Conservation (phyloP, 2,888 invertebrate species). For the Cactoblastis cactorum region DNA sequence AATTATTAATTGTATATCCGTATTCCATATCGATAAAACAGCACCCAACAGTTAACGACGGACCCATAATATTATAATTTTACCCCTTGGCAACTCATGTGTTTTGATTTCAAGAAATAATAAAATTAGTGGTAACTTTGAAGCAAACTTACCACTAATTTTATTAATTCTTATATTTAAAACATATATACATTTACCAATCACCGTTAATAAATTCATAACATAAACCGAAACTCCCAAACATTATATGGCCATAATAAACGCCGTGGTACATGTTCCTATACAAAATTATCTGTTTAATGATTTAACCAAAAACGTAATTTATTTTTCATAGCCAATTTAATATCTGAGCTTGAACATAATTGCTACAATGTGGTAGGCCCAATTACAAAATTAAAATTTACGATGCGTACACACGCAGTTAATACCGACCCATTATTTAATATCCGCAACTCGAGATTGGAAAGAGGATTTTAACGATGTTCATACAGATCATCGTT, state of each 20-base stretch:
- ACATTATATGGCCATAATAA: not conserved
- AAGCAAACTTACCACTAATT: no score
- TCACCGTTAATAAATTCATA: not conserved
- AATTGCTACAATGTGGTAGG: conserved; percentile 3
- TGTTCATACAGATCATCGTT: conserved; percentile 1
- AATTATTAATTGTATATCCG: no score
- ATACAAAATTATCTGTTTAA: not conserved
- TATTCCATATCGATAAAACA: no score
- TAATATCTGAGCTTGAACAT: conserved; percentile 2
- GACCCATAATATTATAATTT: no score
- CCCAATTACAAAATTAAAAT: conserved; percentile 13
- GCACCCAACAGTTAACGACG: no score
- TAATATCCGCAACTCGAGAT: conserved; percentile 5
- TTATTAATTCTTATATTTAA: no score
- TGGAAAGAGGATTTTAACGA: conserved; percentile 2
- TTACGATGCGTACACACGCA: conserved; percentile 3
- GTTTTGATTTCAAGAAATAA: no score
- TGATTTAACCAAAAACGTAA: conserved; percentile 2
- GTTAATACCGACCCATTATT: not conserved
- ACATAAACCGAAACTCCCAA: no score
- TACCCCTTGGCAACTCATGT: no score
- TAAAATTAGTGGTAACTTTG: no score
- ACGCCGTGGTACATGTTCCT: not conserved
- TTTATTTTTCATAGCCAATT: conserved; percentile 12
- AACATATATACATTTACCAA: no score